Percentiles rank a stretch among this genome's conserved stretches.
Conservation (phyloP, 2,113 vertebrate genomes). For the Cricetomys ansorgei region DNA sequence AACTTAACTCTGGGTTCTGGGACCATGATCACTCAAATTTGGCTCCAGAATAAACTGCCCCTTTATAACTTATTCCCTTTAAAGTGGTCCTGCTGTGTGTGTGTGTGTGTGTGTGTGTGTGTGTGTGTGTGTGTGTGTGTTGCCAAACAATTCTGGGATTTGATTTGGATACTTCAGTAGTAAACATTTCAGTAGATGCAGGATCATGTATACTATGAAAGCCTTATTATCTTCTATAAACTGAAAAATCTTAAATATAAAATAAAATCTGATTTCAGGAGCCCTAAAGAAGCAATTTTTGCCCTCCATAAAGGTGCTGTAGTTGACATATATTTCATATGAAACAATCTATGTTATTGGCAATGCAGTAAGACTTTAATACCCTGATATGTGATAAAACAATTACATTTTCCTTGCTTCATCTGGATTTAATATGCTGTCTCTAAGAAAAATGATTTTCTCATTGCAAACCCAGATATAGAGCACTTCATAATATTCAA, state of each 20-base stretch:
- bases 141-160: not conserved
- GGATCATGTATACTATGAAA: not conserved
- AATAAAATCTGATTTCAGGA: not conserved
- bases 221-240: not conserved
- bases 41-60: not conserved
- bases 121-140: not conserved
- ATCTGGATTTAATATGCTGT: not conserved
- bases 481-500: not conserved
- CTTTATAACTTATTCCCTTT: not conserved
- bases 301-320: not conserved
- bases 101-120: no score
- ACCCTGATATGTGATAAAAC: not conserved
- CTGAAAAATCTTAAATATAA: slow-evolving; percentile 1
- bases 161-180: not conserved
- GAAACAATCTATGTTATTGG: slow-evolving; percentile 2
- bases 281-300: not conserved
- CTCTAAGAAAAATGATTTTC: slow-evolving; percentile 22
- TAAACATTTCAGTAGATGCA: not conserved
- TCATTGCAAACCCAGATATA: not conserved
- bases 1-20: not conserved
- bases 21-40: not conserved
- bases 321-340: not conserved
- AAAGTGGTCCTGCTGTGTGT: not conserved
- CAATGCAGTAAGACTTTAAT: not conserved
- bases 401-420: not conserved